phyloP scores from a whole-genome alignment of 2,888 invertebrate genomes.

The Gortyna flavago region DNA sequence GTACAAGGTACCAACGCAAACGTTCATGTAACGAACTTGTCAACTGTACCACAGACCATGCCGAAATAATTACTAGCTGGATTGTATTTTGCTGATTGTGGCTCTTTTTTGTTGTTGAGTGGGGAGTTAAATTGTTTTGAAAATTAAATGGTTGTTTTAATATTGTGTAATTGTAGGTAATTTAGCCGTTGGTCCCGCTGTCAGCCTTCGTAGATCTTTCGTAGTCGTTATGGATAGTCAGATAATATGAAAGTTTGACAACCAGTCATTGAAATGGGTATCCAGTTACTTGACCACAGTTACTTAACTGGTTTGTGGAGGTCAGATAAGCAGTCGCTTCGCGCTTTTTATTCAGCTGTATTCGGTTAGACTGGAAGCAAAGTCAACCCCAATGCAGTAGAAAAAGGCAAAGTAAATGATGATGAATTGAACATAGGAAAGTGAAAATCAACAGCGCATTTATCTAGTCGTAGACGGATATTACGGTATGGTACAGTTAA shows the following conservation, averaged over 20 bases:
- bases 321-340: too few relatives aligned
- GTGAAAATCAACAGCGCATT: background rate
- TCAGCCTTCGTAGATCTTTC: too few relatives aligned
- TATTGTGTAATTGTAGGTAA: background rate
- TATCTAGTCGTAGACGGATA: background rate
- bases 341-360: too few relatives aligned
- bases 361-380: too few relatives aligned
- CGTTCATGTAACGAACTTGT: conserved; percentile 76
- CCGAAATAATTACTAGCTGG: conserved; percentile 26
- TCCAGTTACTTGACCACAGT: too few relatives aligned
- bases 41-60: conserved; percentile 62
- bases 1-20: conserved; percentile 73
- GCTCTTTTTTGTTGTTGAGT: conserved; percentile 11
- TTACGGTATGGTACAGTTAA: background rate
- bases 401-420: too few relatives aligned
- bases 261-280: too few relatives aligned
- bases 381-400: too few relatives aligned
- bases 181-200: background rate
- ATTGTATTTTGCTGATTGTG: background rate
- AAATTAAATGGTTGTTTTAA: background rate
- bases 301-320: too few relatives aligned
- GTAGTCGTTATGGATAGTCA: too few relatives aligned
- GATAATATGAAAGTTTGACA: too few relatives aligned
- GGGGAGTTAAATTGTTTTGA: background rate
- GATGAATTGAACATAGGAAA: background rate